Evolutionary conservation across 2,888 invertebrate genomes (phyloP).

Genomic region (Epinotia nisella): DNA sequence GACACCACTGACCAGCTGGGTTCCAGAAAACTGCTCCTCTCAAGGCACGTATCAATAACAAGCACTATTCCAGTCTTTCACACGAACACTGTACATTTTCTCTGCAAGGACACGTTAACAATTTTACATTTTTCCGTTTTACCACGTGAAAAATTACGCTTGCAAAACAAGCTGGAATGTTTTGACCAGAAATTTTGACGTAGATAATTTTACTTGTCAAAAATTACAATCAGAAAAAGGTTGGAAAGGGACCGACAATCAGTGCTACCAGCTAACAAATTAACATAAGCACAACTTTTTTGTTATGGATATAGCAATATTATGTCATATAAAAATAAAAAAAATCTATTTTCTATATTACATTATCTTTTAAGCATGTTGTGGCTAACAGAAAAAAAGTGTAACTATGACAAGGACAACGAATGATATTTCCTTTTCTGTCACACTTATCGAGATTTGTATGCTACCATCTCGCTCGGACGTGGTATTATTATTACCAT

Average conservation of each 20-base stretch:
- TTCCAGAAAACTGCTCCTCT: constrained; percentile 56
- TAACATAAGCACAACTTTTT: no score
- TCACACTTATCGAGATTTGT: no score
- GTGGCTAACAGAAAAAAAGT: no score
- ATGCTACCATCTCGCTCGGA: no score
- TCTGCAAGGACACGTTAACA: constrained; percentile 32
- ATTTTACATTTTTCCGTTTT: constrained; percentile 46
- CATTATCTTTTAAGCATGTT: no score
- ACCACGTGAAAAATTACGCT: constrained; percentile 48
- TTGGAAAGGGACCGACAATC: not conserved
- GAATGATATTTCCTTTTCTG: no score
- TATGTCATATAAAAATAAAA: no score
- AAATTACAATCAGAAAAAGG: constrained; percentile 49
- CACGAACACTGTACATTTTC: constrained; percentile 49
- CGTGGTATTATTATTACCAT: no score
- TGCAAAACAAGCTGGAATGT: constrained; percentile 71
- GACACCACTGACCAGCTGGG: constrained; percentile 65
- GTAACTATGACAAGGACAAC: no score
- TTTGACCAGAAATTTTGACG: constrained; percentile 64
- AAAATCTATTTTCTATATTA: no score
- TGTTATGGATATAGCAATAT: no score
- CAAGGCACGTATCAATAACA: constrained; percentile 53
- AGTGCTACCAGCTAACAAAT: not conserved
- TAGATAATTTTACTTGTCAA: constrained; percentile 54
- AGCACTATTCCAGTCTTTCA: constrained; percentile 53